Evolutionary conservation across 2,797 vertebrate species (phyloP).

Genomic region (Pristis pectinata): DNA sequence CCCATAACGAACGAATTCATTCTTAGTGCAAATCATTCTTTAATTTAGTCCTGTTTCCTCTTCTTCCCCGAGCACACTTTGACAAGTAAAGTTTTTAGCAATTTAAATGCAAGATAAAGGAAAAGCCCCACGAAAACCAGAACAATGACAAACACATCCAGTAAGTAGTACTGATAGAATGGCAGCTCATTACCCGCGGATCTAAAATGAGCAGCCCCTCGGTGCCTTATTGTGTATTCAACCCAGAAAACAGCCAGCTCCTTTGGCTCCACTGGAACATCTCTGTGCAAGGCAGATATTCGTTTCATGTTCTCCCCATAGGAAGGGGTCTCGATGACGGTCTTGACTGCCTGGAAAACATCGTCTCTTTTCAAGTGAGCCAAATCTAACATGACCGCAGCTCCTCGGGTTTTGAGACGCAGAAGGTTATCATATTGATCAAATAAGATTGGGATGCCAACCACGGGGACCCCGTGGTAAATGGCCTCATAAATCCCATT

Average conservation of each 20-base stretch:
- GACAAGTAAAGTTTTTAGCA: slow-evolving; percentile 32
- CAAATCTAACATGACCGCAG: slow-evolving; percentile 46
- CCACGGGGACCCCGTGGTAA: slow-evolving; percentile 54
- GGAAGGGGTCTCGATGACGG: slow-evolving; percentile 50
- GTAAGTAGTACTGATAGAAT: slow-evolving; percentile 55
- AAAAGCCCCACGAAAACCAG: not conserved
- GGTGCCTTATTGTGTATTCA: slow-evolving; percentile 57
- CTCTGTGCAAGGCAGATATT: slow-evolving; percentile 46
- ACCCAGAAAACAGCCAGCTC: slow-evolving; percentile 57
- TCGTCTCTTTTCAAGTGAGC: slow-evolving; percentile 45
- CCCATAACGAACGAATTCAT: not conserved
- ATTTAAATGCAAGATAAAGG: slow-evolving; percentile 34
- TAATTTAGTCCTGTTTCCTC: not conserved
- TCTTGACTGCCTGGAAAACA: slow-evolving; percentile 52
- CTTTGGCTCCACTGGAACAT: slow-evolving; percentile 48
- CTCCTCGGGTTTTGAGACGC: slow-evolving; percentile 49
- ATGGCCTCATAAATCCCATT: slow-evolving; percentile 61
- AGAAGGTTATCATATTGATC: slow-evolving; percentile 60
- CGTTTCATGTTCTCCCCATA: slow-evolving; percentile 47
- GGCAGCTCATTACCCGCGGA: slow-evolving; percentile 48
- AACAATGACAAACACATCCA: slow-evolving; percentile 46
- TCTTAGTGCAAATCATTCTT: not conserved
- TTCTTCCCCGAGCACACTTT: not conserved
- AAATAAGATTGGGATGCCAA: slow-evolving; percentile 57
- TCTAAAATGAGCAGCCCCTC: slow-evolving; percentile 51